phyloP scores from a whole-genome alignment of 2,113 vertebrate species.

The Actenoides lindsayi region DNA sequence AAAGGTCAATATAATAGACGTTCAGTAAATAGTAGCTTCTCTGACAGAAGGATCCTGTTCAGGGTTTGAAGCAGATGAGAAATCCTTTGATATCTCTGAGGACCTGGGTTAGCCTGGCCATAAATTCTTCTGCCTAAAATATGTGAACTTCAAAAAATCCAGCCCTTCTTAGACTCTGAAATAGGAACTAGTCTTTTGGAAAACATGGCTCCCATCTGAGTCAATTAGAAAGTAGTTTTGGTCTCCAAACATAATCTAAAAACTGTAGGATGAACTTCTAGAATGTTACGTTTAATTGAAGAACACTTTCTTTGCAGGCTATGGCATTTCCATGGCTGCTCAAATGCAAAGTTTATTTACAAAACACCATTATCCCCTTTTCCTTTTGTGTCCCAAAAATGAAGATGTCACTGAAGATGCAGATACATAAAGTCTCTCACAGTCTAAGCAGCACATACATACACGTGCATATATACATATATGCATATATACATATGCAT shows the following conservation, averaged over 20 bases:
- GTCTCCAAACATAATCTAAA: background rate
- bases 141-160: background rate
- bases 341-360: background rate
- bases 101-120: background rate
- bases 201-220: background rate
- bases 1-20: rapidly evolving
- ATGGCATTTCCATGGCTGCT: background rate
- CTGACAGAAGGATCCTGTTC: background rate
- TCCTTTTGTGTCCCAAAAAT: background rate
- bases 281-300: background rate
- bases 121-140: background rate
- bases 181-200: background rate
- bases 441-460: background rate
- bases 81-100: background rate
- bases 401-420: background rate
- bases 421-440: background rate
- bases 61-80: background rate
- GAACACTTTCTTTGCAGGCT: background rate
- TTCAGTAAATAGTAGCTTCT: background rate
- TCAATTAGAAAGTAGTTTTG: background rate
- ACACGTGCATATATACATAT: background rate
- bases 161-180: background rate
- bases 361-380: background rate
- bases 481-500: background rate
- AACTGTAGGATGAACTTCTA: background rate